A percentile compares a stretch with the other conserved stretches of the same genome.
Conservation (phyloP, 2,113 vertebrate species). For the Speoplatyrhinus poulsoni region DNA sequence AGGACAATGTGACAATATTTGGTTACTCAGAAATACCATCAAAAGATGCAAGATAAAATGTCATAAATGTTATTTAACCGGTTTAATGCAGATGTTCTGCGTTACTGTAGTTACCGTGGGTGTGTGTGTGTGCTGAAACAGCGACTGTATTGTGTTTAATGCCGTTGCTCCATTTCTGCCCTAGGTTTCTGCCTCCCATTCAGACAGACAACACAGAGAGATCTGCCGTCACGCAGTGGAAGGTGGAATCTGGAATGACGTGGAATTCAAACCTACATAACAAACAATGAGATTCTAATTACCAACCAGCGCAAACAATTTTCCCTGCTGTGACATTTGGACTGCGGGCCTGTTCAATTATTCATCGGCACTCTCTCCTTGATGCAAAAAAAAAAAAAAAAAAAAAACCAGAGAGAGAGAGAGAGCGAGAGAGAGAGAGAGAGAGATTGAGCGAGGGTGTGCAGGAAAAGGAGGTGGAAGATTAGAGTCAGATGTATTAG, state of each 20-base stretch:
- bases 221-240: conserved; percentile 48
- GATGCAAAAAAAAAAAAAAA: neutral
- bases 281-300: conserved; percentile 80
- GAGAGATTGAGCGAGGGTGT: neutral
- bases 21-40: neutral
- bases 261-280: conserved; percentile 73
- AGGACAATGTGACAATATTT: neutral
- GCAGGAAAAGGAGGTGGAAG: conserved; percentile 13
- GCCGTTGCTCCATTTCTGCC: conserved; percentile 51
- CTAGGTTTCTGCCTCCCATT: conserved; percentile 34
- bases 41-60: neutral
- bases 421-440: conserved; percentile 22
- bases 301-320: conserved; percentile 73
- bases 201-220: conserved; percentile 33
- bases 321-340: conserved; percentile 80
- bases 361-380: conserved; percentile 68
- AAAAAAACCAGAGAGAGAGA: conserved; percentile 32
- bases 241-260: conserved; percentile 64
- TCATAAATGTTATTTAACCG: neutral
- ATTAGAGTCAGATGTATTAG: conserved; percentile 57
- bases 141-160: conserved; percentile 37
- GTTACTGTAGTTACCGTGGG: neutral
- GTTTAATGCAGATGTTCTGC: neutral
- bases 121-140: conserved; percentile 39
- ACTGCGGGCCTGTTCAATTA: conserved; percentile 76